phyloP scores from a whole-genome alignment of 2,113 vertebrate genomes.

The Tautogolabrus adspersus region DNA sequence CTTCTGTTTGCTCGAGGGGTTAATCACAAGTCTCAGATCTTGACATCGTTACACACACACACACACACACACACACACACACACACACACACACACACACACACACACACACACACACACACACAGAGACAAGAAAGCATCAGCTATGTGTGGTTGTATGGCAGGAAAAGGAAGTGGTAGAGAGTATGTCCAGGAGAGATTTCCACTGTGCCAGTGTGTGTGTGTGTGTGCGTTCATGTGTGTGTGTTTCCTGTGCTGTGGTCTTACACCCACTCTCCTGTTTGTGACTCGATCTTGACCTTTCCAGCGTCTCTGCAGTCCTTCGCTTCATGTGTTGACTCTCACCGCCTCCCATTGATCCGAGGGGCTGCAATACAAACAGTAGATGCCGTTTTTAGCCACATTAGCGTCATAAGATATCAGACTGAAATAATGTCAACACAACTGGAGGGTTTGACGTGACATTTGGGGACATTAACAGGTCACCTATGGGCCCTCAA shows the following conservation, averaged over 20 bases:
- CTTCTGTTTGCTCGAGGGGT: no score
- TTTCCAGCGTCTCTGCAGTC: constrained; percentile 23
- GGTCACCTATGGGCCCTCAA: no score
- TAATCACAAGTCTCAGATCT: no score
- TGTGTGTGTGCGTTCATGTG: constrained; percentile 28
- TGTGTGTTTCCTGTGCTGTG: constrained; percentile 49
- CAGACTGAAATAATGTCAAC: neutral
- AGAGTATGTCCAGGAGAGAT: constrained; percentile 57
- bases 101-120: no score
- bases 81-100: neutral
- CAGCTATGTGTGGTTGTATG: constrained; percentile 22
- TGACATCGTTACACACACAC: no score
- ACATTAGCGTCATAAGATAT: neutral
- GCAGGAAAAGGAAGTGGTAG: constrained; percentile 67
- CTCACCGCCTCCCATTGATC: neutral
- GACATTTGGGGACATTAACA: no score
- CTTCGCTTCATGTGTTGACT: neutral
- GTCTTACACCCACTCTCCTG: constrained; percentile 17
- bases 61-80: neutral
- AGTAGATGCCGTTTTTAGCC: neutral
- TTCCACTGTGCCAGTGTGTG: constrained; percentile 35
- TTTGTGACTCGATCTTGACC: constrained; percentile 32
- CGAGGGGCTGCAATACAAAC: neutral
- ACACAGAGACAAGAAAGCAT: neutral
- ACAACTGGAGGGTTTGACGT: no score